Conservation (phyloP, 2,888 invertebrate genomes). For the Nephrotoma guestfalica region DNA sequence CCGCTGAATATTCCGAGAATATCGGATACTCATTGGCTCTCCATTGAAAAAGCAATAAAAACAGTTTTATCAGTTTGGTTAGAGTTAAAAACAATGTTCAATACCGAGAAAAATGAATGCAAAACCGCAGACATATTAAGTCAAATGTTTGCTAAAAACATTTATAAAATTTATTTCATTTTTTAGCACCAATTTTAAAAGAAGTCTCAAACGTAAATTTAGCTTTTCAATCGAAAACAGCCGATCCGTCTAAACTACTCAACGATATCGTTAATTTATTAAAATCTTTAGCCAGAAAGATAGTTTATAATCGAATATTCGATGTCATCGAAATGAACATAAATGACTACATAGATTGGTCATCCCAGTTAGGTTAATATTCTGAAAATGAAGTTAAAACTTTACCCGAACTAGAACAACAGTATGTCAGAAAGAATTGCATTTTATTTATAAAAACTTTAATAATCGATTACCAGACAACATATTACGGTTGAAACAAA, state of each 20-base stretch:
- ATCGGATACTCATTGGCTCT: conserved; percentile 17
- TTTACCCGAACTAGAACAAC: not conserved
- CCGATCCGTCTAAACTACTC: conserved; percentile 13
- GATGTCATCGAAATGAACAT: not conserved
- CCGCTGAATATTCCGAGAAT: conserved; percentile 15
- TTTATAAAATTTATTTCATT: not conserved
- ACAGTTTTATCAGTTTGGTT: not conserved
- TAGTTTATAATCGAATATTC: not conserved
- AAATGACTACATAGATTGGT: not conserved
- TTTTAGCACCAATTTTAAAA: not conserved
- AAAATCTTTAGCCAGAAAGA: not conserved
- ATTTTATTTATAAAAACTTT: not conserved
- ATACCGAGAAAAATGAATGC: not conserved
- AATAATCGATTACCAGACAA: not conserved
- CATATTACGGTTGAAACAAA: no score
- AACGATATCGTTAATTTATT: not conserved
- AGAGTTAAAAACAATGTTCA: not conserved
- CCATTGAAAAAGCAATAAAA: conserved; percentile 11
- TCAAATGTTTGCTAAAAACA: not conserved
- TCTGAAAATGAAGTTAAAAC: not conserved
- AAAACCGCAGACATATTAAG: not conserved
- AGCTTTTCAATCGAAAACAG: conserved; percentile 14
- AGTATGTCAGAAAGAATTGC: not conserved
- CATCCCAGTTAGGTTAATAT: not conserved
- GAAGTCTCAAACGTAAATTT: conserved; percentile 10